phyloP scores from a whole-genome alignment of 2,113 vertebrate genomes.

The Collichthys lucidus region DNA sequence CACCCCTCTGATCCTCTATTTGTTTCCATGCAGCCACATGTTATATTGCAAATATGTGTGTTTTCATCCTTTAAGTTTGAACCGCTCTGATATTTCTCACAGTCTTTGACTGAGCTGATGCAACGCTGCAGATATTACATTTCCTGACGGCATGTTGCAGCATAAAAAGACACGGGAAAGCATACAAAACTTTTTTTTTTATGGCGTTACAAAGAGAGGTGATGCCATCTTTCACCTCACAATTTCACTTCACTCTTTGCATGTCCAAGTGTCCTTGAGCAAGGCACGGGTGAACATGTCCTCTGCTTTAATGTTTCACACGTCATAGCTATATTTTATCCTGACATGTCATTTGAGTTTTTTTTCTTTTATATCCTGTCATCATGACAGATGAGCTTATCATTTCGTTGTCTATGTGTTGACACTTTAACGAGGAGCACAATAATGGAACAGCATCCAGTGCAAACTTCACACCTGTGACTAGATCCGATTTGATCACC shows the following conservation, averaged over 20 bases:
- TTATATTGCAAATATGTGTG: background rate
- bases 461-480: background rate
- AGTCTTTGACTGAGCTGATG: background rate
- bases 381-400: background rate
- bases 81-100: background rate
- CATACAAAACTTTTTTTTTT: background rate
- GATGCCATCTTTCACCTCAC: background rate
- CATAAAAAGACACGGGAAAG: background rate
- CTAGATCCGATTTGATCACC: background rate
- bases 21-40: background rate
- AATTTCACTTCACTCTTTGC: background rate
- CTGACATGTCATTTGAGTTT: too few species aligned
- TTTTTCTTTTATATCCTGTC: background rate
- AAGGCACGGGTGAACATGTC: background rate
- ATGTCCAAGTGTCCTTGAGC: background rate
- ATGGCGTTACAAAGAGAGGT: background rate
- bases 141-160: background rate
- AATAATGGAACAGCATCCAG: background rate
- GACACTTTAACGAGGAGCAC: background rate
- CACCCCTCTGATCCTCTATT: conserved; percentile 30
- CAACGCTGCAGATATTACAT: background rate
- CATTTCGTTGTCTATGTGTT: background rate
- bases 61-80: background rate
- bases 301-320: background rate
- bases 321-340: background rate